A percentile compares a stretch with the other conserved stretches of the same genome.
These are phyloP conservation scores for Chrysomallon squamiferum DNA, from an alignment of 1,140 invertebrate species.

Conservation along the genomic window DNA sequence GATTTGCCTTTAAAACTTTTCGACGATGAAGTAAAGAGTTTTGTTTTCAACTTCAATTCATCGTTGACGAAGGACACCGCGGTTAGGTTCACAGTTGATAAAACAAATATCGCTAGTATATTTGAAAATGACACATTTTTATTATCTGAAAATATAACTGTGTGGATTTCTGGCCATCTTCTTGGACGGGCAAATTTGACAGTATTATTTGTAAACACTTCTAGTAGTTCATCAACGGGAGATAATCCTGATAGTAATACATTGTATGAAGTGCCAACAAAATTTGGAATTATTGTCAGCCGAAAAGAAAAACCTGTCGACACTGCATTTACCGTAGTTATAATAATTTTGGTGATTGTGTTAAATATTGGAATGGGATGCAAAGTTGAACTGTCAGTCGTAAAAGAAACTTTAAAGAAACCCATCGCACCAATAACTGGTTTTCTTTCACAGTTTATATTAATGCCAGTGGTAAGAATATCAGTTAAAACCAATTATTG, in stretches of 20 bases:
- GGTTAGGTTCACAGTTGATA: not conserved
- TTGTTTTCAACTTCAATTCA: not conserved
- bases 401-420: constrained; percentile 56
- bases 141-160: not conserved
- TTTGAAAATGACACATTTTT: not conserved
- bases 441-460: constrained; percentile 61
- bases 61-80: not conserved
- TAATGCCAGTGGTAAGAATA: constrained; percentile 65
- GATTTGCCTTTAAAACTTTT: not conserved
- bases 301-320: constrained; percentile 42
- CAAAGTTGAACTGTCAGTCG: constrained; percentile 59
- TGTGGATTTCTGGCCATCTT: not conserved
- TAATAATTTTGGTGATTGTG: constrained; percentile 54
- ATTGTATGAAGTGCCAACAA: not conserved
- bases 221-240: not conserved
- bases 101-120: not conserved
- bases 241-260: not conserved
- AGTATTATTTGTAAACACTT: not conserved
- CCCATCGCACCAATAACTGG: constrained; percentile 62
- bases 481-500: too few species aligned
- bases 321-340: constrained; percentile 49
- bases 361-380: constrained; percentile 63
- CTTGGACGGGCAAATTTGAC: not conserved
- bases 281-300: constrained; percentile 41
- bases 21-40: not conserved